phyloP scores from a whole-genome alignment of 1,140 invertebrate species.

The Drosophila biarmipes region DNA sequence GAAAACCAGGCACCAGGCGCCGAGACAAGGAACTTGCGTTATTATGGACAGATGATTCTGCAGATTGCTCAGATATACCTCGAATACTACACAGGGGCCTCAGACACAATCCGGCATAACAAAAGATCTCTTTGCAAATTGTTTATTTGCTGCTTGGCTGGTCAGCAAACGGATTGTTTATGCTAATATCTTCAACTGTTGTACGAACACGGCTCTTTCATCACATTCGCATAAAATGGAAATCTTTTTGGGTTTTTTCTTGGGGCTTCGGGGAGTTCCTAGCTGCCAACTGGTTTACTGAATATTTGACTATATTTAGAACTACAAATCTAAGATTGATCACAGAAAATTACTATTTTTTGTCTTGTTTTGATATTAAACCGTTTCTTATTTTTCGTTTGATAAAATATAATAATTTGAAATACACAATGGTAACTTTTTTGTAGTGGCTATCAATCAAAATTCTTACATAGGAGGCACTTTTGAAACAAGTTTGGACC shows the following conservation, averaged over 20 bases:
- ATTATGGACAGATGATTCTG: constrained; percentile 17
- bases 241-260: constrained; percentile 15
- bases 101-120: constrained; percentile 32
- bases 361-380: background rate
- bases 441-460: constrained; percentile 3
- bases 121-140: constrained; percentile 56
- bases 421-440: background rate
- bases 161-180: constrained; percentile 52
- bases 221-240: constrained; percentile 32
- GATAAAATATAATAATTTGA: too few relatives aligned
- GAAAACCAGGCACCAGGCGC: background rate
- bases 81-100: constrained; percentile 7
- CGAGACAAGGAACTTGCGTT: constrained; percentile 1
- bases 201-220: constrained; percentile 30
- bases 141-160: constrained; percentile 54
- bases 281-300: background rate
- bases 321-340: too few relatives aligned
- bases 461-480: background rate
- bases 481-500: constrained; percentile 11
- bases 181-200: constrained; percentile 36
- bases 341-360: too few relatives aligned
- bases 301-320: constrained; percentile 4
- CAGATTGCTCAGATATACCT: constrained; percentile 19
- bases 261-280: constrained; percentile 11
- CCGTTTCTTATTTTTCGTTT: too few relatives aligned